These are phyloP conservation scores for Trichomalopsis sarcophagae DNA, from an alignment of 1,140 invertebrate species.

Conservation along the genomic window DNA sequence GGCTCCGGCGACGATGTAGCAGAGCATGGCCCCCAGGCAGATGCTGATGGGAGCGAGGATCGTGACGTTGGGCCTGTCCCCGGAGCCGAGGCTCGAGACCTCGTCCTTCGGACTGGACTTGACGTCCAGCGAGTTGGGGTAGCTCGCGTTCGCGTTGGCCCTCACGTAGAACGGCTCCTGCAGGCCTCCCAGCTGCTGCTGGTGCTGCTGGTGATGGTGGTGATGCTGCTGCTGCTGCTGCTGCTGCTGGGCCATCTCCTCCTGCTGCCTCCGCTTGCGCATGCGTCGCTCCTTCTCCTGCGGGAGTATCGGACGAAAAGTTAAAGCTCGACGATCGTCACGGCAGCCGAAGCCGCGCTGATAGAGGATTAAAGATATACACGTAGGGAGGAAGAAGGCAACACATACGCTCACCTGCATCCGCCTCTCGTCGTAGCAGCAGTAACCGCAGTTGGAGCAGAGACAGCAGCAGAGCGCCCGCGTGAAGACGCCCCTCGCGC, in stretches of 20 bases:
- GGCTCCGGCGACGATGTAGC: constrained; percentile 91
- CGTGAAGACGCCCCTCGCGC: constrained; percentile 91
- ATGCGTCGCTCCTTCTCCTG: constrained; percentile 84
- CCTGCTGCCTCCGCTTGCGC: constrained; percentile 84
- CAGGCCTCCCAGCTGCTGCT: constrained; percentile 66
- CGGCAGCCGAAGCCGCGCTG: constrained; percentile 2
- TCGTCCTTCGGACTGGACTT: constrained; percentile 78
- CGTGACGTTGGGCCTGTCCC: constrained; percentile 80
- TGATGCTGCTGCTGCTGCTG: constrained; percentile 69
- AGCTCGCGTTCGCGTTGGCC: constrained; percentile 81
- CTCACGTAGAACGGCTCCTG: constrained; percentile 89
- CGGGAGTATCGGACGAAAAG: not conserved
- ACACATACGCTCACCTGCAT: constrained; percentile 77
- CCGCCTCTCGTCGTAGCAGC: constrained; percentile 87
- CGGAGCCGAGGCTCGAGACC: constrained; percentile 70
- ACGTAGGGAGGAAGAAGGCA: constrained; percentile 36
- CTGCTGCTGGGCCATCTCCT: constrained; percentile 81
- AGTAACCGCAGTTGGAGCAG: constrained; percentile 89
- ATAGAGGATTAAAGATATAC: constrained; percentile 16
- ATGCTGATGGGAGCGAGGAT: constrained; percentile 86
- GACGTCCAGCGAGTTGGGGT: constrained; percentile 82
- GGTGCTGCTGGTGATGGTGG: constrained; percentile 77
- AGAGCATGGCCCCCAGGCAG: constrained; percentile 86
- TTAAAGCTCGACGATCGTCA: constrained; percentile 11
- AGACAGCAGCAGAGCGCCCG: constrained; percentile 87